phyloP scores from a whole-genome alignment of 2,888 invertebrate species.

The Tenodera sinensis region DNA sequence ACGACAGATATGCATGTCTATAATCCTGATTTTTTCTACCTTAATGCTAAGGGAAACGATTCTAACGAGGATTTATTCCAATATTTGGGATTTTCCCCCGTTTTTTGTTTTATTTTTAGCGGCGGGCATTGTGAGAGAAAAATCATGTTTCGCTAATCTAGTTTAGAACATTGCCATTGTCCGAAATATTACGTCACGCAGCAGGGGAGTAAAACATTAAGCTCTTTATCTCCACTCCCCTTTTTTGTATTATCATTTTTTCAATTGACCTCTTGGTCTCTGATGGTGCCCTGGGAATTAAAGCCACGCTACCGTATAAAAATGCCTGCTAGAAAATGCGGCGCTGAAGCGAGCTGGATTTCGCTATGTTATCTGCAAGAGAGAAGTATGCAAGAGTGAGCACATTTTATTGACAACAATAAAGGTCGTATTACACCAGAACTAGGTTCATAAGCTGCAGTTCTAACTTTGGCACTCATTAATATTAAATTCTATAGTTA shows the following conservation, averaged over 20 bases:
- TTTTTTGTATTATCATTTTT: neutral
- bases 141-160: neutral
- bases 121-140: neutral
- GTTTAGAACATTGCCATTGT: slow-evolving; percentile 3
- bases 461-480: slow-evolving; percentile 23
- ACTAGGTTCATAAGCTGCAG: slow-evolving; percentile 15
- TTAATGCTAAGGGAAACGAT: neutral
- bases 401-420: slow-evolving; percentile 23
- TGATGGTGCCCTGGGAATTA: slow-evolving; percentile 4
- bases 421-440: slow-evolving; percentile 19
- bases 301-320: slow-evolving; percentile 17
- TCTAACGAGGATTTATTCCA: neutral
- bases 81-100: neutral
- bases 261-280: slow-evolving; percentile 10
- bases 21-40: neutral
- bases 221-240: neutral
- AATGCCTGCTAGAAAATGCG: neutral
- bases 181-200: neutral
- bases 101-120: neutral
- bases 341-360: neutral
- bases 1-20: neutral
- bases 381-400: neutral
- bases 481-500: slow-evolving; percentile 17
- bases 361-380: too few relatives aligned
- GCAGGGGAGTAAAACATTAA: neutral